These are phyloP conservation scores for Osmerus eperlanus DNA, from an alignment of 2,113 vertebrate species.

Conservation along the genomic window DNA sequence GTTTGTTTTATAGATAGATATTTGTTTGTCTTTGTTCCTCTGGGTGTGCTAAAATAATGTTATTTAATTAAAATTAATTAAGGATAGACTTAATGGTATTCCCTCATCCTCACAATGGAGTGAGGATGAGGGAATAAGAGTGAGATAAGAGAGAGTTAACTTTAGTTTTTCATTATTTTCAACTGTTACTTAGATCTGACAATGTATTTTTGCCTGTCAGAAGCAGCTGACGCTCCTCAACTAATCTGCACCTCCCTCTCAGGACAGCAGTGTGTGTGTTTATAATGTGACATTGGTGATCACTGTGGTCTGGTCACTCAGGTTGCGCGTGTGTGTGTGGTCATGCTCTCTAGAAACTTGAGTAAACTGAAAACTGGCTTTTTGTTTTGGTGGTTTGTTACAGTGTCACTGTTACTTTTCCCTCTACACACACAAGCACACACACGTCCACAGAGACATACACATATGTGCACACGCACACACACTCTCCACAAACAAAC, in stretches of 20 bases:
- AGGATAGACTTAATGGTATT: too few relatives aligned
- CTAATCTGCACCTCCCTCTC: slow-evolving; percentile 43
- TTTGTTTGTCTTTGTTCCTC: too few relatives aligned
- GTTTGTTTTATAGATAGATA: too few relatives aligned
- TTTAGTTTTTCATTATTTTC: too few relatives aligned
- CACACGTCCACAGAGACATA: too few relatives aligned
- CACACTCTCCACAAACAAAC: not conserved
- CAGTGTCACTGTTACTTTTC: not conserved
- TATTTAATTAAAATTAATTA: too few relatives aligned
- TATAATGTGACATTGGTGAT: not conserved
- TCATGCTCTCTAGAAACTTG: not conserved
- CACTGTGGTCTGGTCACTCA: not conserved
- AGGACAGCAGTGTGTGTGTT: slow-evolving; percentile 31
- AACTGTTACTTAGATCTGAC: too few relatives aligned
- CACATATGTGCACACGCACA: not conserved
- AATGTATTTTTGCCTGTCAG: slow-evolving; percentile 3
- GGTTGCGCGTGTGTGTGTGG: slow-evolving; percentile 1
- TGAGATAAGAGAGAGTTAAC: not conserved
- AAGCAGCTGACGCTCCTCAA: slow-evolving; percentile 43
- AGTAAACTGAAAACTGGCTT: not conserved
- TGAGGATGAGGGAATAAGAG: not conserved
- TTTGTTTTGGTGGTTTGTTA: not conserved
- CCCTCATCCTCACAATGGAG: too few relatives aligned
- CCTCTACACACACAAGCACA: too few relatives aligned
- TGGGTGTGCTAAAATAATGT: too few relatives aligned